Percentiles rank a stretch among this genome's conserved stretches.
Conservation (phyloP, 2,797 vertebrate genomes). For the Glossophaga mutica region DNA sequence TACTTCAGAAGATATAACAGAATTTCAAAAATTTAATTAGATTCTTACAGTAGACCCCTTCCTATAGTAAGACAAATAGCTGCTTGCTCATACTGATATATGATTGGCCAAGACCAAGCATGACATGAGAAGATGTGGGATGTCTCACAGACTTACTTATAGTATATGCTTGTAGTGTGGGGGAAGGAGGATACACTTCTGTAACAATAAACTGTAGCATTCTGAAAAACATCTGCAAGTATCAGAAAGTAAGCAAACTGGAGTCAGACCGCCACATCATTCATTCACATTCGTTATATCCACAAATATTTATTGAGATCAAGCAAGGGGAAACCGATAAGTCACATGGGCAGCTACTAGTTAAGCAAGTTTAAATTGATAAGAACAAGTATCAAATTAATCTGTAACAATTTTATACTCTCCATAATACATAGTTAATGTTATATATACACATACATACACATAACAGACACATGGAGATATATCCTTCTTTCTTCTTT, state of each 20-base stretch:
- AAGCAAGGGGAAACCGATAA: background rate
- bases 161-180: background rate
- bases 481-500: background rate
- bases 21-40: background rate
- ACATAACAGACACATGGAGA: background rate
- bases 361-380: background rate
- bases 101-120: background rate
- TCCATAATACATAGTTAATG: background rate
- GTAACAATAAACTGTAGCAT: background rate
- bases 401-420: background rate
- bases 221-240: background rate
- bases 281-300: background rate
- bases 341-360: background rate
- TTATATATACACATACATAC: background rate
- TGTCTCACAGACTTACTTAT: background rate
- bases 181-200: background rate
- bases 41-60: background rate
- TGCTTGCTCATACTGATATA: background rate
- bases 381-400: background rate
- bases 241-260: background rate
- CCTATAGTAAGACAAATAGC: background rate
- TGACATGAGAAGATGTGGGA: background rate
- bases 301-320: background rate
- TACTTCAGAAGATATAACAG: background rate
- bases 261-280: background rate